Base-by-base conservation (phyloP, 2,888 invertebrate genomes). In the Plemyria rubiginata region DNA sequence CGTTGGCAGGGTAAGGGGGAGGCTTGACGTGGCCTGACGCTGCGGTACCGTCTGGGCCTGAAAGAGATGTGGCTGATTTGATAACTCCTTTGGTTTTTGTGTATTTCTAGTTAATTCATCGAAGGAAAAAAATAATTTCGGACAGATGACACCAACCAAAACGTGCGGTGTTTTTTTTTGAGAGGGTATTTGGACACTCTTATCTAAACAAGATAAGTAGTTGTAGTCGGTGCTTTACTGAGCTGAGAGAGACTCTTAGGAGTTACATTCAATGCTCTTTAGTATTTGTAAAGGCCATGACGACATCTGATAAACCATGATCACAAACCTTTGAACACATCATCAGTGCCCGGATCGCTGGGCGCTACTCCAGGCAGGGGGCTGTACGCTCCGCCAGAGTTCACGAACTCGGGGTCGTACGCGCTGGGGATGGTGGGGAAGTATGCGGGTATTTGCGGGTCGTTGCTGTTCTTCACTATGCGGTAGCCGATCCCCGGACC, bases 401-500 rank as follows among this genome's bases (percentile, higher is more conserved):
- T 91, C 13, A 85, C 81, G 60, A 93, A 90, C 66, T 88, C 88
- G 4, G 92, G 92, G 66, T 93, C 93, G 65, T 94, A 93, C 8
- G 93, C 91, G 67, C 94, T 94, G 0, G 94, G 94, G 41, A 94
- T 87, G 2, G 94, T 93, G 4, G 94, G 95, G 84, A 94, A 95
- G 68, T 94, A 92, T 0, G 94, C 86, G 0, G 95, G 94, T 60
- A 95, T 92, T 79, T 93, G 94, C 0, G 95, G 95, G 38, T 96
- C 96, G 75, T 95, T 94, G 61, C 94, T 94, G 71, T 94, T 96
- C 81, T 96, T 95, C 9, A 96, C 90, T 2, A 96, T 95, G 48
- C 96, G 93, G 77, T 96, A 96, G 0, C 96, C 96, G 51, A 96
- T 96, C 12, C 95, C 95, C 0, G 96, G 96, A 0, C 96, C 96